Conservation (phyloP, 1,140 invertebrate species). For the Atta texana region DNA sequence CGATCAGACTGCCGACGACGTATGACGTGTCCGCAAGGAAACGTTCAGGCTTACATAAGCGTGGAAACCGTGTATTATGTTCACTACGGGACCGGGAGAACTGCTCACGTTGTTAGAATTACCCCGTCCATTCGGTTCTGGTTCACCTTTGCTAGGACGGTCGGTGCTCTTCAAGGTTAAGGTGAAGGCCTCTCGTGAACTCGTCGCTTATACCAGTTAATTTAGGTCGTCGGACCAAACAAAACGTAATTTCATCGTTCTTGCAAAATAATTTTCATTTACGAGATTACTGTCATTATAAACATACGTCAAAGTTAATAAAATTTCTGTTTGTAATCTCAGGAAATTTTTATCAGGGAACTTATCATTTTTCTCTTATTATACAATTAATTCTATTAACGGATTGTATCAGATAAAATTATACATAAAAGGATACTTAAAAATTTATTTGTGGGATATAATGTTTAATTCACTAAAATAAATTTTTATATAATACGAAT, state of each 20-base stretch:
- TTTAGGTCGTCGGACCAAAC: slow-evolving; percentile 67
- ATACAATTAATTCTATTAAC: slow-evolving; percentile 19
- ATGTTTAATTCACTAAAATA: too few species aligned
- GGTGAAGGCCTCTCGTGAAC: slow-evolving; percentile 80
- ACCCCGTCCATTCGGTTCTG: slow-evolving; percentile 74
- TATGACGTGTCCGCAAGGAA: slow-evolving; percentile 61
- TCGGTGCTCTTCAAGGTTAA: slow-evolving; percentile 83
- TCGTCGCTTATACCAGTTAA: slow-evolving; percentile 71
- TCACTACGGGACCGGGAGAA: slow-evolving; percentile 72
- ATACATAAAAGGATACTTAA: background rate
- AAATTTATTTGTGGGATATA: too few species aligned
- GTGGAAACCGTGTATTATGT: slow-evolving; percentile 77
- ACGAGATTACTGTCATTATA: background rate
- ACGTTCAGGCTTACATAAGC: slow-evolving; percentile 76
- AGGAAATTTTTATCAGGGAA: background rate
- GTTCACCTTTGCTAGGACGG: slow-evolving; percentile 82
- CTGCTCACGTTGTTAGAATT: slow-evolving; percentile 67
- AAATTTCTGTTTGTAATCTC: background rate
- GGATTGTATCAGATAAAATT: background rate
- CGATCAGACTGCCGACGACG: slow-evolving; percentile 1
- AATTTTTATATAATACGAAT: too few species aligned
- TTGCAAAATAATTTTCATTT: background rate
- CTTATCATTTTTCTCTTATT: background rate
- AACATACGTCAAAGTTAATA: background rate
- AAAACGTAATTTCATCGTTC: slow-evolving; percentile 40